Percentiles rank a stretch among this genome's conserved stretches.
Conservation (phyloP, 2,113 vertebrate genomes). For the Tragulus kanchil region DNA sequence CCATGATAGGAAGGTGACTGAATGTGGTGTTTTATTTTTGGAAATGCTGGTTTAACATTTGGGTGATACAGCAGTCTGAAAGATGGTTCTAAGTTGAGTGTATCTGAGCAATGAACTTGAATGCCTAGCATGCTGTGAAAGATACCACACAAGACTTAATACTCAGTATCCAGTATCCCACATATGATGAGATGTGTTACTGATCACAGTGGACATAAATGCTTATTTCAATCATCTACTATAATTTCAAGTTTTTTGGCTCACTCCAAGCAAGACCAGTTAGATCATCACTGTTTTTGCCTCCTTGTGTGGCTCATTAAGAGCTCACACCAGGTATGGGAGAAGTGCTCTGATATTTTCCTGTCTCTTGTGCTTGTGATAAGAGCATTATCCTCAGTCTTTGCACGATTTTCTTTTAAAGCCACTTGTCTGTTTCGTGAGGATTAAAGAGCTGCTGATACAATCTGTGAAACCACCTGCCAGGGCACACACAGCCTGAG, state of each 20-base stretch:
- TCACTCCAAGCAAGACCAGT: not conserved
- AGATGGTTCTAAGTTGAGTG: not conserved
- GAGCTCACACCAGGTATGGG: not conserved
- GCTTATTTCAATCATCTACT: not conserved
- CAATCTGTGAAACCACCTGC: not conserved
- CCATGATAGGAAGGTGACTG: not conserved
- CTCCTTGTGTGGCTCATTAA: not conserved
- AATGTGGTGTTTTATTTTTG: slow-evolving; percentile 25
- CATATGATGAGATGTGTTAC: not conserved
- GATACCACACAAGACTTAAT: not conserved
- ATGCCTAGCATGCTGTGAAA: not conserved
- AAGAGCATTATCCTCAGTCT: not conserved
- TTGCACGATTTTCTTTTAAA: slow-evolving; percentile 38
- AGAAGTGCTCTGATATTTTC: not conserved
- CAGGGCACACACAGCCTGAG: not conserved
- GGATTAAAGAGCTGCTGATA: not conserved
- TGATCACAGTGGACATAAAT: not conserved
- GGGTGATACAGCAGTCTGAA: slow-evolving; percentile 16
- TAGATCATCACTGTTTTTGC: not conserved
- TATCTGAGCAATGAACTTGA: not conserved
- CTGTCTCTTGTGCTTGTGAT: not conserved
- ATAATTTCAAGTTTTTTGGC: not conserved
- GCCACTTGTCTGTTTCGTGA: not conserved
- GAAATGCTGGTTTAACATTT: slow-evolving; percentile 24
- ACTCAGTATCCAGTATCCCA: not conserved